Evolutionary conservation across 2,888 invertebrate genomes (phyloP), one percentile per base, ranked within the genome.

Genomic region (Drosophila nr. perissopoda): DNA sequence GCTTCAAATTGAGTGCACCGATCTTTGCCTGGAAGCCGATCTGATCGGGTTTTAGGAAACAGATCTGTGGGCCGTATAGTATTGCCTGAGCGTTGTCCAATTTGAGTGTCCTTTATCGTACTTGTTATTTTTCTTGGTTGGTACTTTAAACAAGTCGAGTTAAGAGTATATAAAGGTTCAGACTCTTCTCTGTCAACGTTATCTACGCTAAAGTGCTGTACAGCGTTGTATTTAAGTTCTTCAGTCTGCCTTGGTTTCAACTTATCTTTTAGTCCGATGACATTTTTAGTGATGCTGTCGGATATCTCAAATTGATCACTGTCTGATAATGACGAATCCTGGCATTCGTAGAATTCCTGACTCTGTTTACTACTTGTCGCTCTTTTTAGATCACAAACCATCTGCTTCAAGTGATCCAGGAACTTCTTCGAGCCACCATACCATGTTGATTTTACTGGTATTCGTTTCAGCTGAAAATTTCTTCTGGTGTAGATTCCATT

Each of bases 271-370:
- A 8, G 11, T 8, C 13, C 31, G 4, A 4, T 18, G 5, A 8
- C 31, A 10, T n/a, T 42, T 8, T 38, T 40, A 1, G 11, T 6
- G 8, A 7, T 31, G 13, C 27, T 27, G 4, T 40, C 25, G 5
- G 36, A 27, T 18, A 10, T 2, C n/a, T 10, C 2, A 18, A 40
- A 34, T 4, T 25, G 5, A 2, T n/a, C 36, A n/a, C 25, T 36
- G n/a, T 36, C 36, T 2, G 13, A 16, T 8, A 27, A 21, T 31
- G 53, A 16, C 2, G 34, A 6, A 2, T 69, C 48, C 11, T 31
- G 10, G 11, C 61, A 54, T 25, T 70, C 61, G 8, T 38, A 25
- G n/a, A 49, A 60, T 8, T 48, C 21, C 3, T 60, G 48, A 5
- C 29, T 1, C 8, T 29, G 31, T 6, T 45, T 25, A 8, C 16